Percentiles rank a stretch among this genome's conserved stretches.
Conservation (phyloP, 2,113 vertebrate genomes). For the Coryphaenoides rupestris region DNA sequence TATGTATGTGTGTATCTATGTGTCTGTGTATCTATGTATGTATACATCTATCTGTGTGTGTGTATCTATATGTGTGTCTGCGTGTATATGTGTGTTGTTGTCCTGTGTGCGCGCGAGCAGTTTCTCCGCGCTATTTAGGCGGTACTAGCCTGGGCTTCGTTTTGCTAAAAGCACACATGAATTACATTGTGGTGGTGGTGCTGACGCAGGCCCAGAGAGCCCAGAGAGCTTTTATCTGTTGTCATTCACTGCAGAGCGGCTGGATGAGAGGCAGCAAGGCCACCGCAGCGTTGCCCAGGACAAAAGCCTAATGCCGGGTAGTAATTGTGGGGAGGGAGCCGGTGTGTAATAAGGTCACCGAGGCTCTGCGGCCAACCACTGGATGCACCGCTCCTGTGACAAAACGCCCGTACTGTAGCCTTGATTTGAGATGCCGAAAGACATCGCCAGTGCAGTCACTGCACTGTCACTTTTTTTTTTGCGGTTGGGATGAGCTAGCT, state of each 20-base stretch:
- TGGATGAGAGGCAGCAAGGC: slow-evolving; percentile 62
- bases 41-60: no score
- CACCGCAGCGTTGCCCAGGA: slow-evolving; percentile 47
- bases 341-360: slow-evolving; percentile 58
- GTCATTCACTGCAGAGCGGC: slow-evolving; percentile 59
- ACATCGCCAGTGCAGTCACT: not conserved
- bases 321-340: slow-evolving; percentile 57
- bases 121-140: slow-evolving; percentile 59
- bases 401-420: slow-evolving; percentile 24
- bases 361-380: slow-evolving; percentile 33
- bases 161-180: slow-evolving; percentile 66
- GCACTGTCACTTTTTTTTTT: no score
- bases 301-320: slow-evolving; percentile 59
- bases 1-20: no score
- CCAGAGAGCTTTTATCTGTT: slow-evolving; percentile 66
- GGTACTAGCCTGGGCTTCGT: slow-evolving; percentile 55
- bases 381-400: slow-evolving; percentile 27
- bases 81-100: no score
- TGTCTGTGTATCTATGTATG: no score
- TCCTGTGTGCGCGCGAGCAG: slow-evolving; percentile 15
- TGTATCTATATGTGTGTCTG: no score
- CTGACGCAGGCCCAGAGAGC: slow-evolving; percentile 54
- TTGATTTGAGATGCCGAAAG: slow-evolving; percentile 40
- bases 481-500: no score
- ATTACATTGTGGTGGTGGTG: slow-evolving; percentile 57